A percentile compares a stretch with the other conserved stretches of the same genome.
Conservation (phyloP, 2,888 invertebrate species). For the Helleia helle region DNA sequence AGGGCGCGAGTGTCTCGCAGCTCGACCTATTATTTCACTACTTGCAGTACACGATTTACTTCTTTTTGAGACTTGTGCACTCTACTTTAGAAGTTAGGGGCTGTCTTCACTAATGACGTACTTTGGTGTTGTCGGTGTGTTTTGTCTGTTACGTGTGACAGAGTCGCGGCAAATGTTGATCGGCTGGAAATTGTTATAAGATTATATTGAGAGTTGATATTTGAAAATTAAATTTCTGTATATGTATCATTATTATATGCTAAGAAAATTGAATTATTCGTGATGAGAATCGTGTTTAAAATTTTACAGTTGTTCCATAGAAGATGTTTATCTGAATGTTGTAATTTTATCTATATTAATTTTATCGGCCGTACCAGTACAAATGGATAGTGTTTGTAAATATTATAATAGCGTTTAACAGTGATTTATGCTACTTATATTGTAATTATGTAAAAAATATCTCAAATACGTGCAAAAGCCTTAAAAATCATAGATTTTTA, state of each 20-base stretch:
- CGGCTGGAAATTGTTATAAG: slow-evolving; percentile 40
- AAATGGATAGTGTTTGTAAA: slow-evolving; percentile 59
- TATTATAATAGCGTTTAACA: slow-evolving; percentile 54
- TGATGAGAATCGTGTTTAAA: slow-evolving; percentile 36
- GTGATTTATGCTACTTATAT: slow-evolving; percentile 60
- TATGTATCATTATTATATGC: slow-evolving; percentile 35
- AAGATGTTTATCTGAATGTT: slow-evolving; percentile 52
- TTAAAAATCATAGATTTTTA: slow-evolving; percentile 73
- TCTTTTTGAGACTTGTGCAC: slow-evolving; percentile 11
- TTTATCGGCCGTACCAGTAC: slow-evolving; percentile 68
- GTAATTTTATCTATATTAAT: slow-evolving; percentile 41
- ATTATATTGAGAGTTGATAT: slow-evolving; percentile 53
- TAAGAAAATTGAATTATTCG: slow-evolving; percentile 31
- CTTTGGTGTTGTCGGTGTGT: slow-evolving; percentile 24
- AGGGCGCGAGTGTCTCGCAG: background rate
- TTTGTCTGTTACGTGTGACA: slow-evolving; percentile 12
- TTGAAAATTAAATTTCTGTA: slow-evolving; percentile 37
- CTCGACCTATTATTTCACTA: slow-evolving; percentile 26
- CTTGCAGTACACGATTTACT: slow-evolving; percentile 18
- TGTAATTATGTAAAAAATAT: slow-evolving; percentile 62
- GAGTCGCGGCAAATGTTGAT: slow-evolving; percentile 22
- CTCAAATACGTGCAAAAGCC: slow-evolving; percentile 67
- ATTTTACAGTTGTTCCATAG: slow-evolving; percentile 42
- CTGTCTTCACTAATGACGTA: slow-evolving; percentile 16
- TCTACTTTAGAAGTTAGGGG: slow-evolving; percentile 10